A percentile compares a stretch with the other conserved stretches of the same genome.
Conservation (phyloP, 2,888 invertebrate species). For the Euphydryas editha region DNA sequence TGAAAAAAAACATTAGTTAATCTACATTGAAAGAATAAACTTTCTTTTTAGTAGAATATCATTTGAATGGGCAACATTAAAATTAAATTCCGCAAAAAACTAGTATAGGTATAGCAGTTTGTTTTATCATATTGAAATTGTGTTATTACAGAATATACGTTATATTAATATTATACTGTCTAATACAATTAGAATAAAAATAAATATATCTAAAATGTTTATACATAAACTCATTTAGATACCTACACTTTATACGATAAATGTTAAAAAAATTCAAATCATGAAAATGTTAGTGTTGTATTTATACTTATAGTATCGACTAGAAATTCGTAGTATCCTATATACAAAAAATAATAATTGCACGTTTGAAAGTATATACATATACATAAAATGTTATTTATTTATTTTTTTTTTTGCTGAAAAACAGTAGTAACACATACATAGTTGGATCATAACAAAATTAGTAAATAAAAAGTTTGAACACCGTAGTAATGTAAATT, state of each 20-base stretch:
- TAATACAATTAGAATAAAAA: background rate
- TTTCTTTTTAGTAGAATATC: background rate
- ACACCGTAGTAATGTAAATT: too few species aligned
- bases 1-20: background rate
- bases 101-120: constrained; percentile 51
- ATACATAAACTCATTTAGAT: background rate
- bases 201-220: background rate
- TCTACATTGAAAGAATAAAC: background rate
- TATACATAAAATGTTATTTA: too few species aligned
- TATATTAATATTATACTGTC: background rate
- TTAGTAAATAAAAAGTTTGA: too few species aligned
- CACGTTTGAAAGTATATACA: too few species aligned
- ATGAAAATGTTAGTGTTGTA: too few species aligned
- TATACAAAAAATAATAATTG: too few species aligned
- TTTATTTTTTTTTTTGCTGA: too few species aligned
- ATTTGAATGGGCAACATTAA: constrained; percentile 41
- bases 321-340: too few species aligned
- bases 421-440: too few species aligned
- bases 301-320: too few species aligned
- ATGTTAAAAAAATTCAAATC: too few species aligned
- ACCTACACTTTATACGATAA: background rate
- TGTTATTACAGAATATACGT: background rate
- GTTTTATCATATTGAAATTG: background rate
- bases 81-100: constrained; percentile 46
- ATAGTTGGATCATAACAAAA: too few species aligned